These are phyloP conservation scores for Disparrhopalites patrizii DNA, from an alignment of 2,888 invertebrate genomes.

Conservation along the genomic window DNA sequence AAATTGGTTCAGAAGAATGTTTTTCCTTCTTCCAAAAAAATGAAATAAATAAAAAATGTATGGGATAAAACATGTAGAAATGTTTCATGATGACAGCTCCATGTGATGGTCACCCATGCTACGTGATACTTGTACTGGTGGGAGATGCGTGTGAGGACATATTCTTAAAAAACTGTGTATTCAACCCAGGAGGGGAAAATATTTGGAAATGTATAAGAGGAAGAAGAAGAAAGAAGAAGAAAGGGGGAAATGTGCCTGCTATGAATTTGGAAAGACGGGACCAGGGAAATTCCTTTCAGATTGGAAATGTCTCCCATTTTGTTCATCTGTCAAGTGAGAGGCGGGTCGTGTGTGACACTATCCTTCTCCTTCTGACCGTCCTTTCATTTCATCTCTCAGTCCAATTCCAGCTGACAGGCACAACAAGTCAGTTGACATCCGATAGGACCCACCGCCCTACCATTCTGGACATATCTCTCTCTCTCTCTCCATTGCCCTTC, in stretches of 20 bases:
- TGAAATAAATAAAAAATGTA: too few relatives aligned
- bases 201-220: background rate
- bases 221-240: background rate
- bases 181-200: background rate
- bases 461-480: background rate
- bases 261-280: background rate
- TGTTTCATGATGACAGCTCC: too few relatives aligned
- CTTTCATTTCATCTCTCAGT: slow-evolving; percentile 25
- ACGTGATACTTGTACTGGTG: too few relatives aligned
- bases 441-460: slow-evolving; percentile 38
- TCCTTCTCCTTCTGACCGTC: slow-evolving; percentile 6
- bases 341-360: slow-evolving; percentile 36
- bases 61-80: too few relatives aligned
- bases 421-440: slow-evolving; percentile 46
- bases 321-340: slow-evolving; percentile 44
- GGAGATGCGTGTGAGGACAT: too few relatives aligned
- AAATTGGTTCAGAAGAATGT: too few relatives aligned
- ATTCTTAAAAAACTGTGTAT: too few relatives aligned
- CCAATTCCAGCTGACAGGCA: slow-evolving; percentile 43
- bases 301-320: slow-evolving; percentile 28
- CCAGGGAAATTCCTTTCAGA: slow-evolving; percentile 6
- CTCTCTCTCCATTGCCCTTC: slow-evolving; percentile 2
- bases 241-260: slow-evolving; percentile 5
- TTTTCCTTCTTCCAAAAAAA: too few relatives aligned
- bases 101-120: too few relatives aligned